These are phyloP conservation scores for Dimorphilus gyrociliatus DNA, from an alignment of 2,888 invertebrate genomes.

Conservation along the genomic window DNA sequence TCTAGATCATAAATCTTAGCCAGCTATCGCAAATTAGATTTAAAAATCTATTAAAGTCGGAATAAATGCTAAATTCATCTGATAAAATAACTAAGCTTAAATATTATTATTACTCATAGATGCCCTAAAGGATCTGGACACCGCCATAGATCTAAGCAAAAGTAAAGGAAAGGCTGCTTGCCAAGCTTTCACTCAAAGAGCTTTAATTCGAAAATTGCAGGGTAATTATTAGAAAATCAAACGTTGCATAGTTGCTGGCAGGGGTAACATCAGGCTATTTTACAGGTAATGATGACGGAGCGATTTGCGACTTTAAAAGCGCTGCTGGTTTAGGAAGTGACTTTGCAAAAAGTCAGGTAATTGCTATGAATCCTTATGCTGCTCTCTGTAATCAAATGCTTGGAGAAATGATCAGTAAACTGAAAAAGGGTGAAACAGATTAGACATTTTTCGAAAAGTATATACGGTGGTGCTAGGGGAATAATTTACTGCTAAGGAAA, in stretches of 20 bases:
- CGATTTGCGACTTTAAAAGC: slow-evolving; percentile 55
- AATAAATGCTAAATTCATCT: too few relatives aligned
- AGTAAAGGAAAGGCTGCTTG: slow-evolving; percentile 50
- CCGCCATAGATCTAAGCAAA: slow-evolving; percentile 51
- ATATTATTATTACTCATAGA: slow-evolving; percentile 40
- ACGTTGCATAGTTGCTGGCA: not conserved
- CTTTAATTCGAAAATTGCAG: slow-evolving; percentile 53
- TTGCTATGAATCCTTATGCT: slow-evolving; percentile 80
- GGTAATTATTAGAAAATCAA: slow-evolving; percentile 31
- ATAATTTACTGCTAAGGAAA: too few relatives aligned
- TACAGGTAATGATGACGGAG: slow-evolving; percentile 46
- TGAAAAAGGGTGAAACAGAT: slow-evolving; percentile 22
- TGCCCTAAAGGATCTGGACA: slow-evolving; percentile 52
- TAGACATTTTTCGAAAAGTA: too few relatives aligned
- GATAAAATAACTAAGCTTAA: too few relatives aligned
- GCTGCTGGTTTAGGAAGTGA: slow-evolving; percentile 66
- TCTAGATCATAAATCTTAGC: too few relatives aligned
- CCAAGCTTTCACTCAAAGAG: slow-evolving; percentile 68
- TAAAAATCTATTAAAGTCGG: too few relatives aligned
- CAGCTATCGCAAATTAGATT: too few relatives aligned
- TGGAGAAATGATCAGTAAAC: slow-evolving; percentile 51
- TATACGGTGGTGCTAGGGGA: too few relatives aligned
- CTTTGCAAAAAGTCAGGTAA: slow-evolving; percentile 67
- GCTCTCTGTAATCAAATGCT: slow-evolving; percentile 90
- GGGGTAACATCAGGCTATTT: slow-evolving; percentile 1